Evolutionary conservation across 2,113 vertebrate genomes (phyloP), one percentile per base, ranked within the genome.

Genomic region (Vicugna pacos): DNA sequence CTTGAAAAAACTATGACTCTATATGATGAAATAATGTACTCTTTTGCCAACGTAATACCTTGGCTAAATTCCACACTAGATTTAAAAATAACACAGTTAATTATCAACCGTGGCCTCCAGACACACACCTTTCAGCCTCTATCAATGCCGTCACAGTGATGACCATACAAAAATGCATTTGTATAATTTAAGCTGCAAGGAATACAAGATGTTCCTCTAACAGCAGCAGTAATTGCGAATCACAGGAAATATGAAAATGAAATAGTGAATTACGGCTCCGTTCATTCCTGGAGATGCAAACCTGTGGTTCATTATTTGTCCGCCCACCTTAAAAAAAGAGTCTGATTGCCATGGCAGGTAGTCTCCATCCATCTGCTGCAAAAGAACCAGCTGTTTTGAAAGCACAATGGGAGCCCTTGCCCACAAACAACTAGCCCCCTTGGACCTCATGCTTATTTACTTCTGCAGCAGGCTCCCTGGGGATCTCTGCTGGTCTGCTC

Each of bases 31-130:
- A 94, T 69, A 81, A 60, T 69, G 62, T 56, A 85, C 80, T 80
- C 9, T 87, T n/a, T 35, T 70, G 19, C 67, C 50, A 77, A 64
- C 16, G 14, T 75, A 64, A 82, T 35, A 42, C 73, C 16, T 30
- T 86, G 30, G n/a, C 50, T 93, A 77, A 89, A 86, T 75, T 65
- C 35, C 28, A 88, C 8, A 24, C 2, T 38, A 92, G 73, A 83
- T 81, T 92, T 93, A 56, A 76, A 96, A 82, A 79, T 70, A 65
- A 52, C 62, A 15, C 2, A 79, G 67, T 58, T n/a, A 72, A n/a
- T 35, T 70, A 56, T 85, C 56, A 48, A 32, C n/a, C 28, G 7
- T 56, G 46, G 26, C 32, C 22, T 54, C 9, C 54, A 46, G 79
- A 83, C 46, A 64, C 14, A 16, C 1, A 32, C 10, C 9, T 81